Base-by-base conservation (phyloP, 2,113 vertebrate species). In the Pelmatolapia mariae region DNA sequence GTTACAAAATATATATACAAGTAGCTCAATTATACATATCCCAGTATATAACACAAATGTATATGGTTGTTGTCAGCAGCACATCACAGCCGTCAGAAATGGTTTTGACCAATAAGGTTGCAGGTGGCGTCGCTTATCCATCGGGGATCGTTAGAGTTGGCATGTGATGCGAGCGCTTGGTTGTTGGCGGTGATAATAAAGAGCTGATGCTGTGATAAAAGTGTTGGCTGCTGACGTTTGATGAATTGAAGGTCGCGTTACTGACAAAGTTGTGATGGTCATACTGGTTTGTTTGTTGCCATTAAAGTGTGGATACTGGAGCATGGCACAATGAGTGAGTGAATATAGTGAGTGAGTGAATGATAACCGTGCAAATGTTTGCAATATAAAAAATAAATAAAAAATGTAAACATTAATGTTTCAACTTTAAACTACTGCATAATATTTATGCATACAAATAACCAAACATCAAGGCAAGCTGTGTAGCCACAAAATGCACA, bases 11-110 rank as follows among this genome's bases (percentile, higher is more conserved):
- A 61, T 59, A 29, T 31, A 31, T 0, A 6, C 26, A 61, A 61
- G 26, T 9, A 31, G 8, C 12, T 57, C 54, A 13, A 31, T 31
- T 59, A 8, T 31, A 18, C 29, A 61, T 1, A 0, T 61, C 5
- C 15, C 26, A 6, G 26, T 31, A 0, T 31, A 10, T 0, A 18
- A 61, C 57, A 61, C 15, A 10, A 59, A 59, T 59, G 56, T 16
- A 0, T 59, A 5, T 2, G 56, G 24, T 59, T 31, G 61, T 36
- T 36, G 18, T 66, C 59, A 63, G 59, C 59, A 63, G 59, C 59
- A n/a, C 61, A 66, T 66, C 61, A 36, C 31, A 36, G 18, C 31
- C 2, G 6, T 66, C 18, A 19, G 18, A 66, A n/a, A 66, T 36
- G 10, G 31, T 7, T 63, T 36, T 36, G 31, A 19, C 31, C 10